phyloP scores from a whole-genome alignment of 37 sponge, comb jelly and placozoan species.

The Aplysina aerophoba region DNA sequence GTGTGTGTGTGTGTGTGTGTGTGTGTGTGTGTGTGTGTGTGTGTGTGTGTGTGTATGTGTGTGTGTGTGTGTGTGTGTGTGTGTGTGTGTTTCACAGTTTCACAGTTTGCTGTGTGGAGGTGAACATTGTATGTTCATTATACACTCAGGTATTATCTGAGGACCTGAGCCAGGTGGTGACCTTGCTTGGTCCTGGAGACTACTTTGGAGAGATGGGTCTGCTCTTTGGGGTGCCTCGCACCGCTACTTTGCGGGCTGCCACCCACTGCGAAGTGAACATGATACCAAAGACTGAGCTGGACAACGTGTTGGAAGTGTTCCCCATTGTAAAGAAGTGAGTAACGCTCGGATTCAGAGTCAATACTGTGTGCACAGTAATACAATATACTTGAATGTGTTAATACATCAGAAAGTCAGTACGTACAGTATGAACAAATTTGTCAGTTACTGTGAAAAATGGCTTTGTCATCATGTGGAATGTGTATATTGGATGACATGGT shows the following conservation, averaged over 20 bases:
- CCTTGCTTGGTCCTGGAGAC: constrained; percentile 55
- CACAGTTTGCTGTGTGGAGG: too few relatives aligned
- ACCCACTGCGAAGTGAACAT: constrained; percentile 75
- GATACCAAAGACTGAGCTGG: constrained; percentile 51
- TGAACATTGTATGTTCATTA: neutral
- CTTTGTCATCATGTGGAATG: neutral
- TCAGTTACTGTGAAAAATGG: neutral
- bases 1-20: too few relatives aligned
- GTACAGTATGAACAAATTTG: neutral
- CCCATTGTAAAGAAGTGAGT: constrained; percentile 63
- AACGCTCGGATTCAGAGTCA: neutral
- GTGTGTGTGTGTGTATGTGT: too few relatives aligned
- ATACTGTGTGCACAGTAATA: neutral
- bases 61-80: too few relatives aligned
- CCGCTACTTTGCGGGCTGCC: constrained; percentile 66
- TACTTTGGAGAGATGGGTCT: constrained; percentile 83
- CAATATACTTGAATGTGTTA: neutral
- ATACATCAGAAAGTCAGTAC: neutral
- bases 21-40: too few relatives aligned
- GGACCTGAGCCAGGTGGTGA: constrained; percentile 65
- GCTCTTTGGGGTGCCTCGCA: constrained; percentile 59
- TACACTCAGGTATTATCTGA: constrained; percentile 64
- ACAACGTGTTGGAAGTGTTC: constrained; percentile 44
- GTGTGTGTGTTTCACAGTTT: too few relatives aligned
- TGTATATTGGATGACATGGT: neutral